phyloP scores from a whole-genome alignment of 2,888 invertebrate species.

The Drosophila barbarae region DNA sequence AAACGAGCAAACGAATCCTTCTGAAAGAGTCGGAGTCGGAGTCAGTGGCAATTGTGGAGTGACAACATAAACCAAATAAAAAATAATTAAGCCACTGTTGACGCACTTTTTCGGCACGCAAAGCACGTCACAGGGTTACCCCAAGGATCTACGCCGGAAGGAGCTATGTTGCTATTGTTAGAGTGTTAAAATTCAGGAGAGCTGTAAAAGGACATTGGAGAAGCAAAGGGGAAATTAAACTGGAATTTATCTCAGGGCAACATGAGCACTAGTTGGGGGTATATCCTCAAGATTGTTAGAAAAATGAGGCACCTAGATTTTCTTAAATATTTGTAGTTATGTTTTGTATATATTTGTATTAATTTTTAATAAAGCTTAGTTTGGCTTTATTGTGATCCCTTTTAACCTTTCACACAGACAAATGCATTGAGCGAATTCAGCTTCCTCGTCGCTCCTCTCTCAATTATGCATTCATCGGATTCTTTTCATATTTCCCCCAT shows the following conservation, averaged over 20 bases:
- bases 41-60: conserved; percentile 1
- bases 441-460: neutral
- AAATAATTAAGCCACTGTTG: conserved; percentile 72
- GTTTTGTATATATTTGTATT: too few relatives aligned
- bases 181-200: conserved; percentile 5
- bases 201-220: neutral
- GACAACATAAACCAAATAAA: conserved; percentile 57
- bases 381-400: neutral
- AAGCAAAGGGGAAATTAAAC: conserved; percentile 5
- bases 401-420: neutral
- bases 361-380: too few relatives aligned
- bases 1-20: conserved; percentile 47
- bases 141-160: neutral
- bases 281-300: neutral
- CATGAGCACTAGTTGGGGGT: neutral
- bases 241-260: neutral
- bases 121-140: conserved; percentile 56
- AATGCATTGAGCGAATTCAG: neutral
- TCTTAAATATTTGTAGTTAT: neutral
- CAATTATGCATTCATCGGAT: conserved; percentile 36
- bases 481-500: conserved; percentile 23
- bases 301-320: neutral
- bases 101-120: conserved; percentile 70
- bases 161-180: neutral
- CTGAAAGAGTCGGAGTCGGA: neutral